These are phyloP conservation scores for Coregonus ussuriensis DNA, from an alignment of 2,797 vertebrate genomes.

Conservation along the genomic window DNA sequence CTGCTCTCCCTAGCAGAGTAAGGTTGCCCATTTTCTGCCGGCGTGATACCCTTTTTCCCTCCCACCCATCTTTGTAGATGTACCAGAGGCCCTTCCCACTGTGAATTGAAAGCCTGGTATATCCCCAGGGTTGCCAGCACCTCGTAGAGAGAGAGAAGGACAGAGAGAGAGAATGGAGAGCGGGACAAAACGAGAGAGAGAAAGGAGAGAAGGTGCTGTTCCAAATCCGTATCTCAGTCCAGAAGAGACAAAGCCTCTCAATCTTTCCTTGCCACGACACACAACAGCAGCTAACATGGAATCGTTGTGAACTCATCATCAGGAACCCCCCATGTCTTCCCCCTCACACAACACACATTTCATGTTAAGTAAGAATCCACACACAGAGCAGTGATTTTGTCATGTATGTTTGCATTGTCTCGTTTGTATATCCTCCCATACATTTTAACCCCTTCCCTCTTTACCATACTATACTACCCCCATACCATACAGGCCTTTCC, in stretches of 20 bases:
- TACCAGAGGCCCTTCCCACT: conserved; percentile 40
- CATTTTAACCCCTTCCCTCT: conserved; percentile 10
- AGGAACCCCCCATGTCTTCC: too few species aligned
- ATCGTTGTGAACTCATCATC: conserved; percentile 31
- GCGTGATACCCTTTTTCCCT: conserved; percentile 15
- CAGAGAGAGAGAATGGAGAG: too few species aligned
- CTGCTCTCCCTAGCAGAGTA: conserved; percentile 18
- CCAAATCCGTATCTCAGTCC: conserved; percentile 57
- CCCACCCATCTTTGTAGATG: conserved; percentile 11
- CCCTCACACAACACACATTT: conserved; percentile 59
- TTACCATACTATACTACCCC: conserved; percentile 29
- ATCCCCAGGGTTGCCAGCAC: conserved; percentile 24
- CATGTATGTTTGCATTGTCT: conserved; percentile 56
- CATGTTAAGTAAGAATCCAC: conserved; percentile 67
- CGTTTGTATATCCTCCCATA: conserved; percentile 40
- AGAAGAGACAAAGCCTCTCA: conserved; percentile 15
- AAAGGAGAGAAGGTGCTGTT: conserved; percentile 53
- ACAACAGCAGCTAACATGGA: conserved; percentile 20
- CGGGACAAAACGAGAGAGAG: conserved; percentile 32
- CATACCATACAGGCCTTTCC: conserved; percentile 40
- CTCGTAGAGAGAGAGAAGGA: too few species aligned
- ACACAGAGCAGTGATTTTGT: conserved; percentile 52
- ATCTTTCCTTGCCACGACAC: conserved; percentile 26
- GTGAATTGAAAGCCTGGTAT: conserved; percentile 42
- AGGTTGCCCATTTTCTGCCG: conserved; percentile 30